These are phyloP conservation scores for Ictalurus furcatus DNA, from an alignment of 2,113 vertebrate species.

Conservation along the genomic window DNA sequence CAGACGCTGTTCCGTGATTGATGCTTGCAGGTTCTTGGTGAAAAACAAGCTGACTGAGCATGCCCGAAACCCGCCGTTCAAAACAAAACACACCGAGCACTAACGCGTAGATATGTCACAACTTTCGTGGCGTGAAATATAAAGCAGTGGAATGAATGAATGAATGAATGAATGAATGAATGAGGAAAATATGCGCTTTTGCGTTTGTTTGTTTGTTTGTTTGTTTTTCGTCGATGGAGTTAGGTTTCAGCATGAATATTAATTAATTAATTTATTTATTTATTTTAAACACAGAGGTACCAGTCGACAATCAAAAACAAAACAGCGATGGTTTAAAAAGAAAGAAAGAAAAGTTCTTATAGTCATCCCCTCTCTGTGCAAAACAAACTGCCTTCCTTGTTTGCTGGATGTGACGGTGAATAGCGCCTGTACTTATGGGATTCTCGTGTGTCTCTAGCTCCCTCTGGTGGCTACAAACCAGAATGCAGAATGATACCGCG, in stretches of 20 bases:
- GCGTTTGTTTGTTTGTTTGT: too few species aligned
- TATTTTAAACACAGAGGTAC: not conserved
- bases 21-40: slow-evolving; percentile 76
- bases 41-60: slow-evolving; percentile 76
- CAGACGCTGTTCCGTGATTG: slow-evolving; percentile 65
- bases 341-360: not conserved
- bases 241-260: not conserved
- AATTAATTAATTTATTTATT: too few species aligned
- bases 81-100: not conserved
- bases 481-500: not conserved
- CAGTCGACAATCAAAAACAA: not conserved
- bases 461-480: slow-evolving; percentile 10
- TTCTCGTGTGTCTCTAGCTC: not conserved
- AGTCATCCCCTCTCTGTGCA: not conserved
- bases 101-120: not conserved
- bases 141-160: not conserved
- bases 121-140: not conserved
- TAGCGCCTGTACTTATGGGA: not conserved
- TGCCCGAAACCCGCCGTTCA: slow-evolving; percentile 57
- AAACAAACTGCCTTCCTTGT: not conserved
- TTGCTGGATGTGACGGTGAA: not conserved
- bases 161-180: not conserved
- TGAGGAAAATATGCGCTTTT: not conserved
- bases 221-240: too few species aligned
- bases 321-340: not conserved